Conservation (phyloP, 2,797 vertebrate genomes). For the Euphonia xanthogaster region DNA sequence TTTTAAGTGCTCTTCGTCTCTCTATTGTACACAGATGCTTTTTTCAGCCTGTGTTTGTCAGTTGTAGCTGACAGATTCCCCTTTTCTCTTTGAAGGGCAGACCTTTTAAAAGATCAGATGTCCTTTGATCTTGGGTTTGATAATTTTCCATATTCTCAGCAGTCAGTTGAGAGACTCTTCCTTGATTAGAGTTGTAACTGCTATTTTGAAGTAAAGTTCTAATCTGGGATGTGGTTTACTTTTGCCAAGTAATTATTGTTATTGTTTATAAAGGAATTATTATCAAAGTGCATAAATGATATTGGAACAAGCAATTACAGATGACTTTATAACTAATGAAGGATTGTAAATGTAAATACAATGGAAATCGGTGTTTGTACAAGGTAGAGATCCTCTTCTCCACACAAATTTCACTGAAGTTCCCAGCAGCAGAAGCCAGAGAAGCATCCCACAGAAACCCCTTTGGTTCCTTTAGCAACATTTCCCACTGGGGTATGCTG, state of each 20-base stretch:
- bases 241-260: neutral
- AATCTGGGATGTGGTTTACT: neutral
- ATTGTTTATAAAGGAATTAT: neutral
- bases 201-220: neutral
- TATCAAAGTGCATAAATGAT: neutral
- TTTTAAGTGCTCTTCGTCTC: neutral
- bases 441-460: neutral
- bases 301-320: neutral
- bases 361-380: neutral
- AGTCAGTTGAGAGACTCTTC: neutral
- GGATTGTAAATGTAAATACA: neutral
- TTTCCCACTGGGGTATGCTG: neutral
- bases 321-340: neutral
- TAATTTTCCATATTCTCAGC: neutral
- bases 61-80: neutral
- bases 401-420: neutral
- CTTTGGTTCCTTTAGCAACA: neutral
- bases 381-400: neutral
- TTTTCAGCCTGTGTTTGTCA: neutral
- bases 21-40: neutral
- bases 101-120: conserved; percentile 36
- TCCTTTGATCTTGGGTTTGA: neutral
- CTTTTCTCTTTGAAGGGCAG: conserved; percentile 34
- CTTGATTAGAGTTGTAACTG: neutral
- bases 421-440: neutral